Evolutionary conservation across 1,140 invertebrate species (phyloP), one percentile per base, ranked within the genome.

Genomic region (Cyrtorhinus lividipennis): DNA sequence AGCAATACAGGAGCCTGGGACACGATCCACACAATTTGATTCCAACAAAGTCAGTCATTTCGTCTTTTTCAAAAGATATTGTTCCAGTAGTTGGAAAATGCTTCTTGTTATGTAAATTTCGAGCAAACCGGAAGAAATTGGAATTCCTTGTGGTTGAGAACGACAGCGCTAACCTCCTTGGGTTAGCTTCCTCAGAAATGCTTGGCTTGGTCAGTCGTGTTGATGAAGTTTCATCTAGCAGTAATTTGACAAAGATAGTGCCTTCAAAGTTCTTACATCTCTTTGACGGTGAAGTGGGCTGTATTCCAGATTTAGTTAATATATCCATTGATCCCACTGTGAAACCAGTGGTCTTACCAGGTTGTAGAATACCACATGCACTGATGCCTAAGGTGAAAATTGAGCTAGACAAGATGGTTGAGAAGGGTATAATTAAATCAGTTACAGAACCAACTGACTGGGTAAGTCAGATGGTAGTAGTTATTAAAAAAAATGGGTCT

Each of bases 381-480:
- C 18, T 30, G 26, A 25, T 60, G 18, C 59, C 59, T n/a, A 60
- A 60, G 30, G 59, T 60, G 15, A 60, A 60, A 60, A 26, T 38
- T 30, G 59, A 60, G 59, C 30, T 60, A 20, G 59, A 60, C 27
- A 60, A 30, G 57, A 60, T 60, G 59, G 27, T 60, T 26, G 30
- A 60, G 23, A 25, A 30, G 26, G 27, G 59, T 60, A 60, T 60
- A 13, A 60, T 60, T 30, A 24, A 59, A 30, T 24, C 59, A 30
- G 59, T 60, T 38, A 30, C 59, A 18, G 59, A 60, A 60, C 59
- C 59, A 3, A 74, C 76, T 1, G 73, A 76, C 44, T 79, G 76
- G 75, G 73, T 79, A 0, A 74, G 73, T 66, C 67, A 70, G 24
- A 66, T 76, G 30, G 74, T 77, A 2, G 66, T 77, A 15, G 73